phyloP scores from a whole-genome alignment of 2,113 vertebrate genomes.

The Hiodon alosoides region DNA sequence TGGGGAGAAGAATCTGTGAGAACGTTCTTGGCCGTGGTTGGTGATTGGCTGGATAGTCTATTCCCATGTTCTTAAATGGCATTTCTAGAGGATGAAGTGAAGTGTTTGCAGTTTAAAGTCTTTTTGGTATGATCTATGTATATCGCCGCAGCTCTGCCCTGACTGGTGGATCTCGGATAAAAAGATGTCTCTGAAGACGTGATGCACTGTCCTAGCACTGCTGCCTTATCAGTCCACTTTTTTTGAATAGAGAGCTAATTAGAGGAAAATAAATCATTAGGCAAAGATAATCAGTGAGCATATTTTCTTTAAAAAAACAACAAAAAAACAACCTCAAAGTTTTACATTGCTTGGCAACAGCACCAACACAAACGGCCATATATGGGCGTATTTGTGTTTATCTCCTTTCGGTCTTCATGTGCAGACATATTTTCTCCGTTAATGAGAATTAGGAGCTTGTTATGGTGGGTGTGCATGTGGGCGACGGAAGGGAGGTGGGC shows the following conservation, averaged over 20 bases:
- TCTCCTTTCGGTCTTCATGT: constrained; percentile 17
- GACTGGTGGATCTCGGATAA: constrained; percentile 5
- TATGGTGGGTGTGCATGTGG: constrained; percentile 9
- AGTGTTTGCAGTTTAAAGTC: neutral
- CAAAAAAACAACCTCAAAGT: constrained; percentile 20
- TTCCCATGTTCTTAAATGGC: constrained; percentile 20
- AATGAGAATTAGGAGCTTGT: constrained; percentile 20
- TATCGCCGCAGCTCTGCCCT: constrained; percentile 10
- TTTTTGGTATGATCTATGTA: constrained; percentile 20
- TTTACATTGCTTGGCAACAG: constrained; percentile 37
- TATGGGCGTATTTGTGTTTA: constrained; percentile 28
- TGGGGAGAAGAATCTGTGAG: neutral
- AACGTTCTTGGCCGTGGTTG: neutral
- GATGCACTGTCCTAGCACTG: constrained; percentile 2
- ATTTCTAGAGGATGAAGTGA: constrained; percentile 1
- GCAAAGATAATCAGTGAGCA: constrained; percentile 7
- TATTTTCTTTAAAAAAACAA: constrained; percentile 18
- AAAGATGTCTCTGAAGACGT: constrained; percentile 8
- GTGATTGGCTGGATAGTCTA: neutral
- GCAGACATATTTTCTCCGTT: constrained; percentile 22
- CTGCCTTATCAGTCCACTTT: neutral
- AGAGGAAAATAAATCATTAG: constrained; percentile 10
- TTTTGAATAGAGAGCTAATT: constrained; percentile 9
- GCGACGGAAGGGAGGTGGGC: neutral
- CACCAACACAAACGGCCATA: constrained; percentile 30